These are phyloP conservation scores for Ephydatia muelleri DNA, from an alignment of 37 sponge, comb jelly and placozoan species.

Conservation along the genomic window DNA sequence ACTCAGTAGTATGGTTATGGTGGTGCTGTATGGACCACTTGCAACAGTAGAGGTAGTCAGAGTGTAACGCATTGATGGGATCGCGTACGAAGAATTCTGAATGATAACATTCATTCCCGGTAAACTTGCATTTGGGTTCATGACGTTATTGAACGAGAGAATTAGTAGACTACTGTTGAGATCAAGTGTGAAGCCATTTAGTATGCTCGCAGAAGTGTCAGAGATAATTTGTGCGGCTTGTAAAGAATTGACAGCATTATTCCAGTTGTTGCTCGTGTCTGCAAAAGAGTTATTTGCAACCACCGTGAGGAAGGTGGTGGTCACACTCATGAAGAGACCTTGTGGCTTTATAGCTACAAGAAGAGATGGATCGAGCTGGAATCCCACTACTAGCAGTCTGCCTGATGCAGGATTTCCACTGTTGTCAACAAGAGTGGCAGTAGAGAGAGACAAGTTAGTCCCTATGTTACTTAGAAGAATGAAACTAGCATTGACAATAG, in stretches of 20 bases:
- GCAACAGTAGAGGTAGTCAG: slow-evolving; percentile 8
- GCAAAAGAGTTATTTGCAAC: slow-evolving; percentile 18
- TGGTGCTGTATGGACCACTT: slow-evolving; percentile 34
- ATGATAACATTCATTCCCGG: slow-evolving; percentile 22
- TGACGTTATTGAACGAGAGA: slow-evolving; percentile 75
- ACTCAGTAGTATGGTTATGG: slow-evolving; percentile 25
- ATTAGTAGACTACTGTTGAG: slow-evolving; percentile 49
- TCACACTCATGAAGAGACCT: slow-evolving; percentile 38
- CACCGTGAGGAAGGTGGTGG: slow-evolving; percentile 52
- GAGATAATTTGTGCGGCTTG: slow-evolving; percentile 22
- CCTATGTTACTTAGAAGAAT: slow-evolving; percentile 34
- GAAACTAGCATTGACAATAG: slow-evolving; percentile 36
- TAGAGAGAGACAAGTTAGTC: slow-evolving; percentile 6
- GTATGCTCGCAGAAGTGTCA: slow-evolving; percentile 43
- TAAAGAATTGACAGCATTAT: not conserved
- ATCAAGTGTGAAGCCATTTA: slow-evolving; percentile 58
- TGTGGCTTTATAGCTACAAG: slow-evolving; percentile 65
- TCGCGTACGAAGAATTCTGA: slow-evolving; percentile 9
- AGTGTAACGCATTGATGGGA: slow-evolving; percentile 2
- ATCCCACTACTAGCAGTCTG: slow-evolving; percentile 5
- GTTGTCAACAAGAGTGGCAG: slow-evolving; percentile 16
- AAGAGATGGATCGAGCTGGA: slow-evolving; percentile 40
- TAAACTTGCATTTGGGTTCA: slow-evolving; percentile 11
- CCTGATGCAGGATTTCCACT: slow-evolving; percentile 13
- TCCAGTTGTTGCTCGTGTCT: slow-evolving; percentile 49